Percentiles rank a stretch among this genome's conserved stretches.
Evolutionary conservation across 2,888 invertebrate species (phyloP).

Genomic region (Cheilosia grossa): DNA sequence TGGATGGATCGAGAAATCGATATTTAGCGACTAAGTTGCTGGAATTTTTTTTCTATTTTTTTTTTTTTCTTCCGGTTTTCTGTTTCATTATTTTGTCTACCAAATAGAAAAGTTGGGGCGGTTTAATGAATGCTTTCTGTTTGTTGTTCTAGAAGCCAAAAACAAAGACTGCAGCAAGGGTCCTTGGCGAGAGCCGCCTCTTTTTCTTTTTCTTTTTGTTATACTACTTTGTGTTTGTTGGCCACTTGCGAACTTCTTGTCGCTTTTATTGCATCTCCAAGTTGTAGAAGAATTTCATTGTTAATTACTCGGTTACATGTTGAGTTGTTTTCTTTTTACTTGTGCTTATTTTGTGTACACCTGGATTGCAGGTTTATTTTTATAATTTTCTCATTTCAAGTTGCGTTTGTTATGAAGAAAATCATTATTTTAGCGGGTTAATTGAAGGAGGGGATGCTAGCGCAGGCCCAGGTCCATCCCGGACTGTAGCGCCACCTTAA

Average conservation of each 20-base stretch:
- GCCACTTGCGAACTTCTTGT: constrained; percentile 20
- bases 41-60: not conserved
- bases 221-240: constrained; percentile 18
- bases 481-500: no score
- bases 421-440: no score
- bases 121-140: constrained; percentile 21
- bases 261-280: constrained; percentile 29
- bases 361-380: constrained; percentile 7
- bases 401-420: not conserved
- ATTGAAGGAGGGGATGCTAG: not conserved
- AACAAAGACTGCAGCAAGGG: constrained; percentile 9
- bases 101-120: not conserved
- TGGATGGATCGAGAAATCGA: constrained; percentile 32
- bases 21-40: constrained; percentile 13
- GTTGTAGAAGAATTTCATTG: constrained; percentile 5
- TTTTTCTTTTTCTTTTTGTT: not conserved
- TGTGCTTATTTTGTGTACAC: constrained; percentile 1
- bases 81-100: not conserved
- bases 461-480: no score
- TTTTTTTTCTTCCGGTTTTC: not conserved
- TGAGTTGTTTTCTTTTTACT: not conserved
- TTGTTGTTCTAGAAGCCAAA: constrained; percentile 5
- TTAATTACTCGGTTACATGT: not conserved
- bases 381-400: constrained; percentile 3
- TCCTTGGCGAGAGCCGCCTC: not conserved